These are phyloP conservation scores for Antechinus stuartii DNA, from an alignment of 2,113 vertebrate species.

Conservation along the genomic window DNA sequence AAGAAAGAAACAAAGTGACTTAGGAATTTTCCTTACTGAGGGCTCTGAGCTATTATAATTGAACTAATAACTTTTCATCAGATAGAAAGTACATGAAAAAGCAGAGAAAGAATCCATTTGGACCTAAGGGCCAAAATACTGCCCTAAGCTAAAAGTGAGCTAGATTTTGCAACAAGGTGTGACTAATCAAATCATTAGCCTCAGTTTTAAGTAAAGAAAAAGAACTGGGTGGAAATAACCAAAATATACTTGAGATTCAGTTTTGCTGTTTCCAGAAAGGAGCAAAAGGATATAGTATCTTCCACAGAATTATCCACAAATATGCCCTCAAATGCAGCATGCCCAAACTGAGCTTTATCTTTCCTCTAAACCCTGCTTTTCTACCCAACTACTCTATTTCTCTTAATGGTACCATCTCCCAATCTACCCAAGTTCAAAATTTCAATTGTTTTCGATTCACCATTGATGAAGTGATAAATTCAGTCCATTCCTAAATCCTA, in stretches of 20 bases:
- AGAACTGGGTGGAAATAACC: not conserved
- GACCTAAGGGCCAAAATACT: not conserved
- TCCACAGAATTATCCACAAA: not conserved
- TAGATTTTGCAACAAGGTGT: not conserved
- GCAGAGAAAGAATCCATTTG: not conserved
- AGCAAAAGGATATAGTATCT: not conserved
- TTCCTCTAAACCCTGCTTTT: not conserved
- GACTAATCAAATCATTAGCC: not conserved
- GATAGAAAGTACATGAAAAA: not conserved
- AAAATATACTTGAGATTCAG: not conserved
- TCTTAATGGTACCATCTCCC: not conserved
- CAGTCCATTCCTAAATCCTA: not conserved
- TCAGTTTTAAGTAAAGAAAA: not conserved
- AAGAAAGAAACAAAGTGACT: not conserved
- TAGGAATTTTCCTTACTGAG: not conserved
- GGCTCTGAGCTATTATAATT: not conserved
- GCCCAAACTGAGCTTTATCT: not conserved
- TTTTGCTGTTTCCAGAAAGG: not conserved
- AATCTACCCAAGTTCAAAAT: not conserved
- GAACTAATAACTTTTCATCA: not conserved
- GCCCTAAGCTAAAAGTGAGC: not conserved
- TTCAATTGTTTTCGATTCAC: not conserved
- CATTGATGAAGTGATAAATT: not conserved
- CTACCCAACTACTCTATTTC: not conserved
- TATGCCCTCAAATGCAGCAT: not conserved